Percentiles rank a stretch among this genome's conserved stretches.
phyloP scores from a whole-genome alignment of 2,113 vertebrate species.

The Camelus bactrianus region DNA sequence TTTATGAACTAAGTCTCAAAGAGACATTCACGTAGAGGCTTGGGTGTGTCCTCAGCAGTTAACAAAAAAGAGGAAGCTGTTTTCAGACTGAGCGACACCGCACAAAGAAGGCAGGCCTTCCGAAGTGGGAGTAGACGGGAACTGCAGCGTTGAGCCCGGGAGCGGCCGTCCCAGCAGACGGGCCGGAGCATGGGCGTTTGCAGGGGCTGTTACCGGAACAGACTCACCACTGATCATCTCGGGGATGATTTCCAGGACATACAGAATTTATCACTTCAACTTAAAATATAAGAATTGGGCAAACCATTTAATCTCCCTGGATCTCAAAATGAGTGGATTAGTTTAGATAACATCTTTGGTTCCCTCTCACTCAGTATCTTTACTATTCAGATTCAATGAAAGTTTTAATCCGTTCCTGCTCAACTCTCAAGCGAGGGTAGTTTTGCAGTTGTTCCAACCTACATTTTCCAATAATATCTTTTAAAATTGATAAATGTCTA shows the following conservation, averaged over 20 bases:
- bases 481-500: neutral
- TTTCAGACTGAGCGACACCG: neutral
- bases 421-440: neutral
- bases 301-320: neutral
- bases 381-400: neutral
- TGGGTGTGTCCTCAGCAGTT: neutral
- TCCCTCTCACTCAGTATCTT: neutral
- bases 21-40: neutral
- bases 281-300: neutral
- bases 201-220: neutral
- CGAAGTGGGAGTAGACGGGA: neutral
- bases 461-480: neutral
- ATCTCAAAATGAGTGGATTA: neutral
- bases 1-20: slow-evolving; percentile 51
- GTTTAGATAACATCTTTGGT: neutral
- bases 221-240: neutral
- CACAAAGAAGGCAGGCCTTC: neutral
- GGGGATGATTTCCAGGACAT: neutral
- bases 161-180: neutral
- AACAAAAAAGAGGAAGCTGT: slow-evolving; percentile 9
- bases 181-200: neutral
- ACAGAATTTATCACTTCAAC: neutral
- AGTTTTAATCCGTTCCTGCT: neutral
- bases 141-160: neutral
- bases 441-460: neutral